These are phyloP conservation scores for Ambastaia sidthimunki DNA, from an alignment of 2,797 vertebrate species.

Conservation along the genomic window DNA sequence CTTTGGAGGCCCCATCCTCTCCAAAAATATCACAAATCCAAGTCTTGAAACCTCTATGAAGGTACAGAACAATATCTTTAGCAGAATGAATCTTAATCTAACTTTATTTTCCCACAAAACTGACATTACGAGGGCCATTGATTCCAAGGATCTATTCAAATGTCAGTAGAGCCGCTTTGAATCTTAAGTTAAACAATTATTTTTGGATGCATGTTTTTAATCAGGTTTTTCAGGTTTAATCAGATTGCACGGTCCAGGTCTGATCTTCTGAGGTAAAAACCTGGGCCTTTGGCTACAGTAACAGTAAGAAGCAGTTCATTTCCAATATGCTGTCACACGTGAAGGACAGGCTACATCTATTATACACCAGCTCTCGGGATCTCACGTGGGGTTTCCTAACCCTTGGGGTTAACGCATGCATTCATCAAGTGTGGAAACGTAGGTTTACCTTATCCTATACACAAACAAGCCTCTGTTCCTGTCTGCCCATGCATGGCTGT, in stretches of 20 bases:
- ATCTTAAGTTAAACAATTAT: background rate
- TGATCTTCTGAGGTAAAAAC: background rate
- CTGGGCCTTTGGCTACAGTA: background rate
- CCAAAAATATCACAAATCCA: background rate
- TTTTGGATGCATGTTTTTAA: too few species aligned
- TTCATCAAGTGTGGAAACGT: background rate
- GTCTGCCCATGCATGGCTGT: background rate
- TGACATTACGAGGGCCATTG: too few species aligned
- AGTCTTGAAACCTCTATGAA: background rate
- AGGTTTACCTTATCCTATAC: background rate
- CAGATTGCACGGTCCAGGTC: background rate
- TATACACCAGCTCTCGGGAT: constrained; percentile 61
- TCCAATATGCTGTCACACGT: constrained; percentile 34
- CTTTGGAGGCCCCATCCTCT: background rate
- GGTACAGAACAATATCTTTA: background rate
- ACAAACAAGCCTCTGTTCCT: background rate
- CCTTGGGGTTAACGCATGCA: constrained; percentile 52
- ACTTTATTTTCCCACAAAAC: too few species aligned
- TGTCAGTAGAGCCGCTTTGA: background rate
- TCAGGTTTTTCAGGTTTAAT: too few species aligned
- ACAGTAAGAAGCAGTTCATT: constrained; percentile 23
- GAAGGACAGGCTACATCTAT: constrained; percentile 61
- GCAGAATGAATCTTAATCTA: background rate
- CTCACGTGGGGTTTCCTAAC: constrained; percentile 60
- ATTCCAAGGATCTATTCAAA: background rate